Evolutionary conservation across 2,113 vertebrate species (phyloP).

Genomic region (Hiodon tergisus): DNA sequence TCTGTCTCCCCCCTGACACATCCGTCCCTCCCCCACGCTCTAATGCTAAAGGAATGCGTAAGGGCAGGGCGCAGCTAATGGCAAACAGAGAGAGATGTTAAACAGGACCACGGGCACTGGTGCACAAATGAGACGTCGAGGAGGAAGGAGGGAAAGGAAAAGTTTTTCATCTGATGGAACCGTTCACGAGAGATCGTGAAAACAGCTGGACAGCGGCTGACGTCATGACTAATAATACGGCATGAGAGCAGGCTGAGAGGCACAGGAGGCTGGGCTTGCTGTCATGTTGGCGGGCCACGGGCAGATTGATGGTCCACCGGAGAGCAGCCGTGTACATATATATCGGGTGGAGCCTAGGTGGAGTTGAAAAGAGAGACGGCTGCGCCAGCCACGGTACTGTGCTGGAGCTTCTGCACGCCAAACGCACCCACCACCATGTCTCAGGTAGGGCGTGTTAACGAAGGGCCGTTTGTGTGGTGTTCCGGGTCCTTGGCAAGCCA

Average conservation of each 20-base stretch:
- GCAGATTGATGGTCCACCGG: conserved; percentile 39
- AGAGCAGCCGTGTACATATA: conserved; percentile 25
- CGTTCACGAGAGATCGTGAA: conserved; percentile 6
- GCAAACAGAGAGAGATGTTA: not conserved
- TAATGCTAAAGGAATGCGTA: conserved; percentile 21
- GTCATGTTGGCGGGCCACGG: conserved; percentile 32
- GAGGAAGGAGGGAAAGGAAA: not conserved
- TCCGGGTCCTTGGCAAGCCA: not conserved
- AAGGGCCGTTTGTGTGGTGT: not conserved
- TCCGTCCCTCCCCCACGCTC: not conserved
- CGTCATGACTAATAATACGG: conserved; percentile 27
- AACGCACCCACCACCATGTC: conserved; percentile 46
- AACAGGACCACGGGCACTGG: not conserved
- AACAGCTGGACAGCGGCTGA: conserved; percentile 4
- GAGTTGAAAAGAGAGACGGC: conserved; percentile 8
- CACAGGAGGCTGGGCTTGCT: conserved; percentile 28
- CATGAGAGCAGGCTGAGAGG: conserved; percentile 24
- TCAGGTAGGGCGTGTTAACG: conserved; percentile 42
- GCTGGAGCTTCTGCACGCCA: not conserved
- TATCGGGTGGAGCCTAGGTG: conserved; percentile 16
- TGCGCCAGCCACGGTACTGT: not conserved
- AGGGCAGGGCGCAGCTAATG: not conserved
- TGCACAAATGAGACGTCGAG: not conserved
- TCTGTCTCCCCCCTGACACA: not conserved
- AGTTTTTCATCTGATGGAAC: not conserved